A percentile compares a stretch with the other conserved stretches of the same genome.
These are phyloP conservation scores for Jaculus jaculus DNA, from an alignment of 2,113 vertebrate genomes.

Conservation along the genomic window DNA sequence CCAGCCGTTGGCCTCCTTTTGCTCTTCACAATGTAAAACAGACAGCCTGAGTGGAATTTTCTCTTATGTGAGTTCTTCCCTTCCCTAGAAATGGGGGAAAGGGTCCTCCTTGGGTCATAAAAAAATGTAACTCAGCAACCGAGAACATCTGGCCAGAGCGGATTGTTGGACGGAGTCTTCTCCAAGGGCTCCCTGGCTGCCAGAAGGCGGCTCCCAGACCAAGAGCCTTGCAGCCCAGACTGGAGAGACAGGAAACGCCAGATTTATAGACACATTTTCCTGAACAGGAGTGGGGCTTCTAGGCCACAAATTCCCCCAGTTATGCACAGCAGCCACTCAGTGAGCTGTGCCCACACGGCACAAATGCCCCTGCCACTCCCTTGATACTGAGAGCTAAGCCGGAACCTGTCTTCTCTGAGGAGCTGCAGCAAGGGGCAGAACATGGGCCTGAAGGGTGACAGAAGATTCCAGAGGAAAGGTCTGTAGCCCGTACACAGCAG, in stretches of 20 bases:
- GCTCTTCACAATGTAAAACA: not conserved
- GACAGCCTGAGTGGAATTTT: not conserved
- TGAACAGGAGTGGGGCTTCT: not conserved
- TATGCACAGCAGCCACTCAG: fast-evolving
- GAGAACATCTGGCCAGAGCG: conserved; percentile 32
- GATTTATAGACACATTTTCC: not conserved
- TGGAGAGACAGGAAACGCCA: not conserved
- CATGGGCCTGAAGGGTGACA: fast-evolving
- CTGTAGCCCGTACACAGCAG: not conserved
- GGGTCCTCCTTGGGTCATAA: conserved; percentile 39
- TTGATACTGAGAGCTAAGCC: too few relatives aligned
- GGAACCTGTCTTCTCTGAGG: not conserved
- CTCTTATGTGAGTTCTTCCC: not conserved
- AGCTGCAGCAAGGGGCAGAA: not conserved
- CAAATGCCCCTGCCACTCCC: fast-evolving
- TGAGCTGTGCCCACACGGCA: not conserved
- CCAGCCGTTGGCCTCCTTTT: not conserved
- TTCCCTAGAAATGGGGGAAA: not conserved
- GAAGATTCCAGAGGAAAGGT: not conserved
- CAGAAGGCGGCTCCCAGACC: not conserved
- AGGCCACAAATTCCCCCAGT: not conserved
- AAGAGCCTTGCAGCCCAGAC: not conserved
- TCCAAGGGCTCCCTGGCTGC: not conserved
- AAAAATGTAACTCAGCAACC: not conserved
- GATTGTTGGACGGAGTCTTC: not conserved